Evolutionary conservation across 2,888 invertebrate species (phyloP).

Genomic region (Ommatoiulus sabulosus): DNA sequence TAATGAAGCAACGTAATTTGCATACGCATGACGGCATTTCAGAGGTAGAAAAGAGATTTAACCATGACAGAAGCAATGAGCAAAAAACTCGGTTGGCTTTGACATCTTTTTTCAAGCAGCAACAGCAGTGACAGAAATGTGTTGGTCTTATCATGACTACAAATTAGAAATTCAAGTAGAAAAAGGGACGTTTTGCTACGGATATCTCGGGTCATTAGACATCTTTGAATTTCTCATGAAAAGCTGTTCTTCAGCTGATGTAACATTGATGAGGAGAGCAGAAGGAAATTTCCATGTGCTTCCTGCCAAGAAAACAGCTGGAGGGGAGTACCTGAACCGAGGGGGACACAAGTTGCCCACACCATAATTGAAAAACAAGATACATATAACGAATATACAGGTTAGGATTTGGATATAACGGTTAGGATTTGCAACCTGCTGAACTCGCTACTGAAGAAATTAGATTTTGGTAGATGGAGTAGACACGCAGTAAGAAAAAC

Average conservation of each 20-base stretch:
- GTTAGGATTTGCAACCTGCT: no score
- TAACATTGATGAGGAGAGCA: constrained; percentile 21
- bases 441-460: no score
- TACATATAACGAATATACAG: no score
- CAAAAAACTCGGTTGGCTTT: neutral
- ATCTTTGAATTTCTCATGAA: neutral
- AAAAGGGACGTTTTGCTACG: neutral
- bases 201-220: neutral
- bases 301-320: neutral
- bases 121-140: neutral
- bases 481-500: no score
- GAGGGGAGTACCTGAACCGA: neutral
- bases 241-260: neutral
- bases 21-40: no score
- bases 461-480: no score
- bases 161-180: neutral
- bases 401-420: no score
- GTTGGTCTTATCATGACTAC: neutral
- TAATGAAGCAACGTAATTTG: no score
- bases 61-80: no score
- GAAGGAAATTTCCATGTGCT: neutral
- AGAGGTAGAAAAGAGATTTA: no score
- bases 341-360: neutral
- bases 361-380: neutral
- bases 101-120: neutral